A percentile compares a stretch with the other conserved stretches of the same genome.
Evolutionary conservation across 2,888 invertebrate species (phyloP).

Genomic region (Habrosyne pyritoides): DNA sequence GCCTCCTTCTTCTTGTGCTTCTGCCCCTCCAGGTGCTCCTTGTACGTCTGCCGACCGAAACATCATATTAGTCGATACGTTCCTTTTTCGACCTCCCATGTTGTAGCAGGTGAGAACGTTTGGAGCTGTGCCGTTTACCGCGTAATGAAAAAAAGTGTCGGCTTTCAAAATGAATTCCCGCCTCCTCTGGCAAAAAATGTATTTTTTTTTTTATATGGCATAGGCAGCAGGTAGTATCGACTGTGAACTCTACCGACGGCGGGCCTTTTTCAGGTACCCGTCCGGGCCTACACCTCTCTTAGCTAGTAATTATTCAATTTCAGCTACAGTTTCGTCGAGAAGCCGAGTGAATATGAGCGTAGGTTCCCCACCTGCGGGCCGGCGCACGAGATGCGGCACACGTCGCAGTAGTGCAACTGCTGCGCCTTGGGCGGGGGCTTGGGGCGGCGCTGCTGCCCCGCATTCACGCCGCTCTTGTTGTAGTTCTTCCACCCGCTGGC

Average conservation of each 20-base stretch:
- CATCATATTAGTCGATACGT: no score
- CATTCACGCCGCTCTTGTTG: conserved; percentile 78
- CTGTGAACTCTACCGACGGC: no score
- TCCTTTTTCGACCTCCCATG: no score
- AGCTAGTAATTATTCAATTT: background rate
- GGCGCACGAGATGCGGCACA: conserved; percentile 99
- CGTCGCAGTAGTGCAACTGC: conserved; percentile 98
- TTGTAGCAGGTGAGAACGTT: no score
- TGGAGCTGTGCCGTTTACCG: no score
- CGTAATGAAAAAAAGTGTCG: no score
- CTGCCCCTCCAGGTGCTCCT: conserved; percentile 98
- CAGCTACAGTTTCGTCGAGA: background rate
- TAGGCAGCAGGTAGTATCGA: no score
- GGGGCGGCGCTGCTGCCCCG: conserved; percentile 85
- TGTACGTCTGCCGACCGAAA: conserved; percentile 62
- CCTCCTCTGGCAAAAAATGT: no score
- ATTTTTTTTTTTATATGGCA: no score
- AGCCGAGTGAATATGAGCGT: no score
- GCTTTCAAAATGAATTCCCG: no score
- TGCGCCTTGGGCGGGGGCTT: conserved; percentile 95
- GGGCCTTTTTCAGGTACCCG: no score
- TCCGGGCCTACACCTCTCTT: background rate
- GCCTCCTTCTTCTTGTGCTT: conserved; percentile 99
- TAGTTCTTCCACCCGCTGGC: conserved; percentile 74
- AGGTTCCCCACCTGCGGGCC: conserved; percentile 96